Evolutionary conservation across 2,888 invertebrate species (phyloP).

Genomic region (Tenthredo livida): DNA sequence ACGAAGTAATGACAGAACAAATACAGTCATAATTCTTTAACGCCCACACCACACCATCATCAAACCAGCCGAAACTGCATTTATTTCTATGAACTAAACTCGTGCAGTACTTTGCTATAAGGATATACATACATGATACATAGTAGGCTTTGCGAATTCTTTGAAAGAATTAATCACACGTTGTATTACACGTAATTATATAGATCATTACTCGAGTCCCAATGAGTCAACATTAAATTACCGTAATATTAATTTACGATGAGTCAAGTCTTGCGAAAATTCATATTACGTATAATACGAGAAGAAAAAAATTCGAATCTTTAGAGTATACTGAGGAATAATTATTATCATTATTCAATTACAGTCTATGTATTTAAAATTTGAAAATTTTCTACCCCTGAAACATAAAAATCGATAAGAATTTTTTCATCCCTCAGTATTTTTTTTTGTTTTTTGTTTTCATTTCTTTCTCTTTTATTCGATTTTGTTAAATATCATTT

Average conservation of each 20-base stretch:
- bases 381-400: background rate
- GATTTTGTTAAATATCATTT: background rate
- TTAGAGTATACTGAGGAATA: background rate
- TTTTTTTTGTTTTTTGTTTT: background rate
- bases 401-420: background rate
- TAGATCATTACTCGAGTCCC: background rate
- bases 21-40: slow-evolving; percentile 37
- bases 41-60: slow-evolving; percentile 43
- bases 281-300: background rate
- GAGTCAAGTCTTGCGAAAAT: background rate
- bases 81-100: slow-evolving; percentile 19
- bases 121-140: too few species aligned
- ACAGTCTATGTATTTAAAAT: background rate
- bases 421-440: background rate
- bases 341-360: background rate
- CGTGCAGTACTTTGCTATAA: background rate
- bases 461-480: too few species aligned
- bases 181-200: background rate
- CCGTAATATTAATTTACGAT: background rate
- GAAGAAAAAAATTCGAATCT: background rate
- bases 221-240: background rate
- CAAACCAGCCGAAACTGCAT: slow-evolving; percentile 51
- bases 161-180: slow-evolving; percentile 17
- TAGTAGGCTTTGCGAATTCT: background rate
- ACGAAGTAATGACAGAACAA: slow-evolving; percentile 46